A percentile compares a stretch with the other conserved stretches of the same genome.
These are phyloP conservation scores for Argyra leucocephala DNA, from an alignment of 2,888 invertebrate species.

Conservation along the genomic window DNA sequence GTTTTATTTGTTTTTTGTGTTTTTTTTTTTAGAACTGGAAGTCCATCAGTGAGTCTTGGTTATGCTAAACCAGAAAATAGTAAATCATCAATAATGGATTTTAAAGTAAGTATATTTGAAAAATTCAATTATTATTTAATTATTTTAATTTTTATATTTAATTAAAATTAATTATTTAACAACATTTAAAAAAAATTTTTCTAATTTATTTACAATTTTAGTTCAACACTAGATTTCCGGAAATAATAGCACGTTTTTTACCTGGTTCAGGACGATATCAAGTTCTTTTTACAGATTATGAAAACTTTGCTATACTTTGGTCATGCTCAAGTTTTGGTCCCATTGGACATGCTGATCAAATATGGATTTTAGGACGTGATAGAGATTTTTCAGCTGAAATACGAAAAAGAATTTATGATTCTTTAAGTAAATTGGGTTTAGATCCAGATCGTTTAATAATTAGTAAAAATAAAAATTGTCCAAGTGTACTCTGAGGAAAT, in stretches of 20 bases:
- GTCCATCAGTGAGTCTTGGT: conserved; percentile 52
- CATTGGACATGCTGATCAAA: conserved; percentile 51
- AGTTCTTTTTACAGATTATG: conserved; percentile 63
- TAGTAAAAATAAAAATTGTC: conserved; percentile 59
- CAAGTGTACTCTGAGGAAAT: conserved; percentile 29
- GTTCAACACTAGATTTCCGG: conserved; percentile 55
- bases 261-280: conserved; percentile 65
- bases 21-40: conserved; percentile 49
- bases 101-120: conserved; percentile 32
- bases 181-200: neutral
- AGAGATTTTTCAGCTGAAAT: conserved; percentile 56
- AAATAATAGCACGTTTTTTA: conserved; percentile 54
- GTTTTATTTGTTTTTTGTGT: neutral
- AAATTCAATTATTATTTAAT: neutral
- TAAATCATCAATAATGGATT: conserved; percentile 47
- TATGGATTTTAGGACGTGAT: conserved; percentile 61
- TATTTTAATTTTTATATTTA: neutral
- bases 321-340: conserved; percentile 58
- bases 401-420: conserved; percentile 56
- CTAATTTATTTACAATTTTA: conserved; percentile 33
- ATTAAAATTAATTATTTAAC: neutral
- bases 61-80: conserved; percentile 52
- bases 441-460: conserved; percentile 63
- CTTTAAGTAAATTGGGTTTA: conserved; percentile 50
- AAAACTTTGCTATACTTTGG: conserved; percentile 61